phyloP scores from a whole-genome alignment of 2,797 vertebrate species.

The Tolypeutes matacus region DNA sequence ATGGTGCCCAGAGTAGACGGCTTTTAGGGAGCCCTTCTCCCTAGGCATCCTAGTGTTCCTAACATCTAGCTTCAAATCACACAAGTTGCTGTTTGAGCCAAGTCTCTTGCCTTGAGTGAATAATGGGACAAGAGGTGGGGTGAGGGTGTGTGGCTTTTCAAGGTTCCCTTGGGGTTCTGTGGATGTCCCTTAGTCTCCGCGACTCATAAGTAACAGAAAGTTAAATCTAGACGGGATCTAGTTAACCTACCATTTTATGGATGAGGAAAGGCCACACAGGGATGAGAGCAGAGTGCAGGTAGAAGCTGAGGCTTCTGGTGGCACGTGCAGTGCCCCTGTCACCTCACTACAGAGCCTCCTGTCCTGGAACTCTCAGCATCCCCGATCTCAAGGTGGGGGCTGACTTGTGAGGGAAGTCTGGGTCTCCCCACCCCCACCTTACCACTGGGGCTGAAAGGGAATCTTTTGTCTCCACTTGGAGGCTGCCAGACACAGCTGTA shows the following conservation, averaged over 20 bases:
- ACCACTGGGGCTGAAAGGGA: background rate
- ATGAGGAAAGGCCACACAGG: background rate
- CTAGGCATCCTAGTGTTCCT: no score
- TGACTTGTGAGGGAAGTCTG: background rate
- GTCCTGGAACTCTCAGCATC: background rate
- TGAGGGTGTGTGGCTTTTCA: background rate
- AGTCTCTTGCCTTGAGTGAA: background rate
- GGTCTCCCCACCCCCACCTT: no score
- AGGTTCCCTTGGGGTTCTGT: background rate
- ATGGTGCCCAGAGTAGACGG: background rate
- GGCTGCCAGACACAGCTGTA: conserved; percentile 60
- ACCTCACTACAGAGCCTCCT: background rate
- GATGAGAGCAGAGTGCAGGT: background rate
- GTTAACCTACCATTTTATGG: background rate
- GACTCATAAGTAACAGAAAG: background rate
- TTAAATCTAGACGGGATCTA: background rate
- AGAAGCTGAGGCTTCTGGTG: background rate
- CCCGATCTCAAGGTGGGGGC: background rate
- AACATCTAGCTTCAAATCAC: background rate
- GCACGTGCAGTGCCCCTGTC: background rate
- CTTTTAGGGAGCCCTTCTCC: background rate
- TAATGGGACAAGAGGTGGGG: background rate
- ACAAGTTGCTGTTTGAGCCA: background rate
- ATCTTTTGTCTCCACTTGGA: conserved; percentile 36
- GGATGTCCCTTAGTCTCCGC: background rate